Evolutionary conservation across 2,113 vertebrate genomes (phyloP), one percentile per base, ranked within the genome.

Genomic region (Arizona elegans): DNA sequence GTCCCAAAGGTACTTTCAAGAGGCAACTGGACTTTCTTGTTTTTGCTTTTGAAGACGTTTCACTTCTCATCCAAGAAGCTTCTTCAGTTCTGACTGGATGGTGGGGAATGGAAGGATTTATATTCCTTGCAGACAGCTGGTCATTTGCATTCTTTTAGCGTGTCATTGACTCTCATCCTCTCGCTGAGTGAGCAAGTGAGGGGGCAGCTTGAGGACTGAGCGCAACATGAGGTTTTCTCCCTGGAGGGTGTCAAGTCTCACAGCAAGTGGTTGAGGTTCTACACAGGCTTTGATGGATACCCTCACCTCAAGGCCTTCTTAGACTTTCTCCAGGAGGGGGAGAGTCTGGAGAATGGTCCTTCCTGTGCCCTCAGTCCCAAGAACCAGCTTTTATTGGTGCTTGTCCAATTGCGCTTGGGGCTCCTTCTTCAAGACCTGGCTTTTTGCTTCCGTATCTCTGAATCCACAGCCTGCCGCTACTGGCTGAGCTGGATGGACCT

Each of bases 381-480:
- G n/a, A 93, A 11, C 55, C 88, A 95, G 93, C 93, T 96, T 11
- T 93, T 96, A 33, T 93, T 97, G 62, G 94, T 96, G 4, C 93
- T 96, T 33, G 91, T 91, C 19, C 93, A 95, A n/a, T 91, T 97
- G 23, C 94, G 95, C 5, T 93, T 97, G 33, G 96, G 96, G 2
- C 94, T 96, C 47, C 93, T 97, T 56, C 93, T 95, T 9, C 95
- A 96, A 56, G 96, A 97, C 65, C 90, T 96, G 52, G 94, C 96
- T 85, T 97, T 96, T 90, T 93, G 96, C 26, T 96, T 97, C 90
- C 85, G 87, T 11, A 93, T 96, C 33, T 94, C 95, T 0, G 94
- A 96, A 92, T 94, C 95, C 91, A 96, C 96, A 7, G 96, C 93
- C 15, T 96, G 95, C 15, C 94, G 96, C 2, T 93, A 96, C 89